A percentile compares a stretch with the other conserved stretches of the same genome.
Conservation (phyloP, 37 sponge, comb jelly and placozoan genomes). For the Mnemiopsis leidyi region DNA sequence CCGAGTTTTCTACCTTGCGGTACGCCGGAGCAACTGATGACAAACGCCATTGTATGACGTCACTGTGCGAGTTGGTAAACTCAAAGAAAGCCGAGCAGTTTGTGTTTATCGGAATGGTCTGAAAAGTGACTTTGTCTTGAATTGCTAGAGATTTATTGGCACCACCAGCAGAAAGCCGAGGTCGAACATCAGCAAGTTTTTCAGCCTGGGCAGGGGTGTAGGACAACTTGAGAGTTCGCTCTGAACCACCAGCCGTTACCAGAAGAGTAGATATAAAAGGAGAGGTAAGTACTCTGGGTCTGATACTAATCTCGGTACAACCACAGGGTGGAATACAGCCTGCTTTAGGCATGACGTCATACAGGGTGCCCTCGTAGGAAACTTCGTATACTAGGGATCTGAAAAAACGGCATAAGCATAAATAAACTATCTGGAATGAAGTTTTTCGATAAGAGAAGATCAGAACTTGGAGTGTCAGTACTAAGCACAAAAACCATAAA, state of each 20-base stretch:
- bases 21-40: slow-evolving; percentile 25
- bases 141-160: background rate
- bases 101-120: background rate
- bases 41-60: slow-evolving; percentile 1
- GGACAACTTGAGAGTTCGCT: background rate
- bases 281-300: background rate
- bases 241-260: background rate
- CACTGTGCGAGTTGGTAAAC: slow-evolving; percentile 41
- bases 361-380: background rate
- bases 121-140: background rate
- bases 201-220: background rate
- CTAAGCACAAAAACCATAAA: too few species aligned
- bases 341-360: background rate
- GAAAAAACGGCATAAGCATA: background rate
- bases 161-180: background rate
- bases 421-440: background rate
- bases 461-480: too few species aligned
- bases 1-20: slow-evolving; percentile 20
- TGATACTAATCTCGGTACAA: slow-evolving; percentile 21
- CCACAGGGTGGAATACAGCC: background rate
- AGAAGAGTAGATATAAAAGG: background rate
- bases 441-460: too few species aligned
- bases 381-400: slow-evolving; percentile 34
- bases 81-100: slow-evolving; percentile 10
- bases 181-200: background rate